These are phyloP conservation scores for Ploceus nigricollis DNA, from an alignment of 2,113 vertebrate genomes.

Conservation along the genomic window DNA sequence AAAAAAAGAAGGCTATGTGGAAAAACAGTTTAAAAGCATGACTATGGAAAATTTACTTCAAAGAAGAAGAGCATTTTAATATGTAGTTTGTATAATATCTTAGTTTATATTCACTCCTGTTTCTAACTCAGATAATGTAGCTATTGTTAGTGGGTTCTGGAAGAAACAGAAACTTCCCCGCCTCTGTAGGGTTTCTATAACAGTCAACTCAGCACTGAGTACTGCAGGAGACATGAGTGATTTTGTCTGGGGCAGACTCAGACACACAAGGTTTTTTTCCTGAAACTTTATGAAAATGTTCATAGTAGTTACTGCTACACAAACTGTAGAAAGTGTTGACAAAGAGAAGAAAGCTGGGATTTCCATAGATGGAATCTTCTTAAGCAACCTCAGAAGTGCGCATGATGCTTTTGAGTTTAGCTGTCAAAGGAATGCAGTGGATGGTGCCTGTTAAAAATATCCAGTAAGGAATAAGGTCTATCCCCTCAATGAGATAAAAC, in stretches of 20 bases:
- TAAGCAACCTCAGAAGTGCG: neutral
- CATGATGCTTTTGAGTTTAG: neutral
- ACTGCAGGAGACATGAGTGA: neutral
- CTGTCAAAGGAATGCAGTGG: neutral
- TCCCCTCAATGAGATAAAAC: neutral
- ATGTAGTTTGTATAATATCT: neutral
- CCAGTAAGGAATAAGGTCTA: neutral
- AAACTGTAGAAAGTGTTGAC: neutral
- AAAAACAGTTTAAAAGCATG: neutral
- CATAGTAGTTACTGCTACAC: neutral
- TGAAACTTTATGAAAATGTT: neutral
- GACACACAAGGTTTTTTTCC: neutral
- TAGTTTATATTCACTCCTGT: neutral
- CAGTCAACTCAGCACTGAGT: neutral
- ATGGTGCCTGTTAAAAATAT: neutral
- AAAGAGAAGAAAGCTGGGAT: neutral
- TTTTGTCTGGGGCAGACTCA: neutral
- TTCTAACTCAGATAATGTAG: neutral
- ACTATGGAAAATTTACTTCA: neutral
- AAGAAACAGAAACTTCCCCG: neutral
- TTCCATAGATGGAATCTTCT: neutral
- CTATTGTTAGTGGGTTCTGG: neutral
- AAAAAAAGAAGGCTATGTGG: neutral
- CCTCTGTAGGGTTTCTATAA: neutral
- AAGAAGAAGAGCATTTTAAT: neutral